Base-by-base conservation (phyloP, 2,797 vertebrate genomes). In the Darevskia nairensis region DNA sequence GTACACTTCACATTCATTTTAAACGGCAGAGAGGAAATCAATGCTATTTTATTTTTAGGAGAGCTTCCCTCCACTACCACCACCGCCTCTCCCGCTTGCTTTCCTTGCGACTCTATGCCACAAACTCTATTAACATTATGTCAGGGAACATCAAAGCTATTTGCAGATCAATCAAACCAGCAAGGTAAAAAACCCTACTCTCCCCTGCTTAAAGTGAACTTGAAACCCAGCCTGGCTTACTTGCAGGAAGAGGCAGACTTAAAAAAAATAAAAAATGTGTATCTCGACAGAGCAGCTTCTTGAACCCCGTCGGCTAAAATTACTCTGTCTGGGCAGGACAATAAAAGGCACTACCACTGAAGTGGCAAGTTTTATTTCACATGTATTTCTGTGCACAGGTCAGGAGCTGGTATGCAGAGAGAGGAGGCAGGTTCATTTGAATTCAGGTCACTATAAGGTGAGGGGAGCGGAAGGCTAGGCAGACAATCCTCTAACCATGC, bases 121-220 rank as follows among this genome's bases (percentile, higher is more conserved):
- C 74, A 89, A 92, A 88, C 88, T 95, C 93, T 95, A 94, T 95
- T 94, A 94, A 93, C 3, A 59, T 90, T 91, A 90, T 61, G 91
- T 88, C 90, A 91, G 88, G 87, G 91, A 95, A 95, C 93, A 95
- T 94, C 93, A 90, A 91, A 93, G 94, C 93, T 93, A 93, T 91
- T 94, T 89, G 82, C 88, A 93, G 91, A 95, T 95, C 93, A 93
- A 94, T 95, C 93, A 93, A 92, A 89, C 50, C 92, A 93, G 17
- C 92, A 93, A 90, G 81, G 88, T 29, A 85, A 89, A 93, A 55
- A 15, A 15, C 50, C 50, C 50, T 55, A 0, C 15, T 80, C 93
- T 87, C 84, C 84, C 50, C 77, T 88, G 32, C 86, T 93, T 83
- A 74, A 86, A 87, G 86, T 86, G 87, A 92, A 89, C 81, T 13